These are phyloP conservation scores for Calliopsis andreniformis DNA, from an alignment of 1,140 invertebrate species.

Conservation along the genomic window DNA sequence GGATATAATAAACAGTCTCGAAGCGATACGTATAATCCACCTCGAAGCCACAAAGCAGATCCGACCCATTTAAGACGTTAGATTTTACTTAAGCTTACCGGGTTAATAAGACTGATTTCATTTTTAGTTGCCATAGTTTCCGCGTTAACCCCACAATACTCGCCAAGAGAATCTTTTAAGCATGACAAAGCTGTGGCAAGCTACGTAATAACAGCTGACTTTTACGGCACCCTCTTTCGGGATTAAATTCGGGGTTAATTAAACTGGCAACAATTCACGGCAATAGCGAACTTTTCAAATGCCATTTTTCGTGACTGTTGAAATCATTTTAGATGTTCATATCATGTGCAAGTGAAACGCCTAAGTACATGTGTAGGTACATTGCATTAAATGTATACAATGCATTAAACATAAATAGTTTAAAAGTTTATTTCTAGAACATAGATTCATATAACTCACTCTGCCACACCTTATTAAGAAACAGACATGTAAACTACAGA, in stretches of 20 bases:
- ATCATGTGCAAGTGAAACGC: too few species aligned
- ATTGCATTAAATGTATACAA: too few species aligned
- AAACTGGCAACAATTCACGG: too few species aligned
- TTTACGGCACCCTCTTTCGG: background rate
- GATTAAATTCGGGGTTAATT: background rate
- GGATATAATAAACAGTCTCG: background rate
- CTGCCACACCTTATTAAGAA: too few species aligned
- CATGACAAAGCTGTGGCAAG: background rate
- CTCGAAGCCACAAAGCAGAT: slow-evolving; percentile 20
- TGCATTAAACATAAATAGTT: too few species aligned
- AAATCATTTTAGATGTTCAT: too few species aligned
- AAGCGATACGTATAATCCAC: background rate
- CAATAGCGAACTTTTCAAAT: slow-evolving; percentile 11
- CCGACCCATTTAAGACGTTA: background rate
- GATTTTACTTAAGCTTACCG: slow-evolving; percentile 16
- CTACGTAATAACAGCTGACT: background rate
- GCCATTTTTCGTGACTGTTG: too few species aligned
- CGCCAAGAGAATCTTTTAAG: background rate
- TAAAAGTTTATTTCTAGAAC: too few species aligned
- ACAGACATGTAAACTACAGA: too few species aligned
- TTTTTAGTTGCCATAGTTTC: background rate
- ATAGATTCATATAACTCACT: too few species aligned
- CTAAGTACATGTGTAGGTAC: too few species aligned
- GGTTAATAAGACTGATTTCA: slow-evolving; percentile 36
- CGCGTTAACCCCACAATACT: background rate